Conservation (phyloP, 53 echinoderm and acorn worm genomes). For the Arbacia lixula region DNA sequence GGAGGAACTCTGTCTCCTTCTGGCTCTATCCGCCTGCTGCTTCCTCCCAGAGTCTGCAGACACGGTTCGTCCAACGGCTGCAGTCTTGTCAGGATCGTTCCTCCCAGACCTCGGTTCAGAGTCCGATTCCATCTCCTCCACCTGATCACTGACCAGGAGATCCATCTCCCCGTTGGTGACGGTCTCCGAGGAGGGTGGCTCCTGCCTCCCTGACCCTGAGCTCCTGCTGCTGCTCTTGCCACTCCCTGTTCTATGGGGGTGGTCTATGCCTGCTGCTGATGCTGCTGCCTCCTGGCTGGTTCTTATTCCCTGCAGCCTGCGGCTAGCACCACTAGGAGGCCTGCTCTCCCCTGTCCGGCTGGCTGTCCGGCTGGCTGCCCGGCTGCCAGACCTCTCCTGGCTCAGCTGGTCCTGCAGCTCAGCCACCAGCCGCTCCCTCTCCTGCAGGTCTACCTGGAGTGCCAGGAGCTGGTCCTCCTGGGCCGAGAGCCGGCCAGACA, state of each 20-base stretch:
- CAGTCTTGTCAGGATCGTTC: not conserved
- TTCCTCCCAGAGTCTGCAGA: not conserved
- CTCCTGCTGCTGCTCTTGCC: not conserved
- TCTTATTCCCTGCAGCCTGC: slow-evolving; percentile 11
- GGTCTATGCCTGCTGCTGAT: not conserved
- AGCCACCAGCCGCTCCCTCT: slow-evolving; percentile 41
- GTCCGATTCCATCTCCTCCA: not conserved
- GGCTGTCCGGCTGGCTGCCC: not conserved
- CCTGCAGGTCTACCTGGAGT: slow-evolving; percentile 61
- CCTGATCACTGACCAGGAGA: not conserved
- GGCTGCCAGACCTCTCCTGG: slow-evolving; percentile 14
- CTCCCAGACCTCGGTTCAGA: not conserved
- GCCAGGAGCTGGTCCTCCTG: slow-evolving; percentile 78
- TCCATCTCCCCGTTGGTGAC: not conserved
- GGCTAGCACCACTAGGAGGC: slow-evolving; percentile 36
- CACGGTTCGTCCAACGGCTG: not conserved
- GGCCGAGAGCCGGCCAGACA: slow-evolving; percentile 76
- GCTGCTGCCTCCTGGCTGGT: too few relatives aligned
- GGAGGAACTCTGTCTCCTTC: slow-evolving; percentile 18
- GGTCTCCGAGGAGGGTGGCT: not conserved
- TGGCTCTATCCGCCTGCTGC: not conserved
- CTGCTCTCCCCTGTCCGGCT: too few relatives aligned
- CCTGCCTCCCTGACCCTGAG: not conserved
- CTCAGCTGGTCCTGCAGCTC: slow-evolving; percentile 3
- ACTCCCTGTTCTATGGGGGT: not conserved